A percentile compares a stretch with the other conserved stretches of the same genome.
Conservation (phyloP, 2,888 invertebrate genomes). For the Beris morrisii region DNA sequence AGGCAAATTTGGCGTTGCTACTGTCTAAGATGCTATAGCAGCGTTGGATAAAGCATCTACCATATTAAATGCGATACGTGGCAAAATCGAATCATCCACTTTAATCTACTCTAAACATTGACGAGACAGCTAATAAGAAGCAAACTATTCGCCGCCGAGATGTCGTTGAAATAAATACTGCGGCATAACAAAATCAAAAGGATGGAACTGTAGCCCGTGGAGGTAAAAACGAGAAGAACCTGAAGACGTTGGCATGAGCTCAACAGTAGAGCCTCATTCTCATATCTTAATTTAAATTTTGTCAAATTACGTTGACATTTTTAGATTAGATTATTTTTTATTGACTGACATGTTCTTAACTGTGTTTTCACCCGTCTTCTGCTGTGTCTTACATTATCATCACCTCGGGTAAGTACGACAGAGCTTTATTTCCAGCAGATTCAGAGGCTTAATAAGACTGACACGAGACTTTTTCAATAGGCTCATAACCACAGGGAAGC, state of each 20-base stretch:
- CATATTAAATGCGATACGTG: too few relatives aligned
- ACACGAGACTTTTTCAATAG: constrained; percentile 18
- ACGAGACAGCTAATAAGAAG: too few relatives aligned
- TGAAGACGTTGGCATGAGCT: background rate
- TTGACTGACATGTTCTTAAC: constrained; percentile 37
- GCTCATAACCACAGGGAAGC: constrained; percentile 11
- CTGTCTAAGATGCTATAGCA: too few relatives aligned
- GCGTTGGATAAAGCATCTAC: too few relatives aligned
- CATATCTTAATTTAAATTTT: constrained; percentile 51
- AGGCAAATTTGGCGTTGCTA: too few relatives aligned
- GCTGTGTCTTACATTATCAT: constrained; percentile 18
- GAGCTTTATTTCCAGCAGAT: background rate
- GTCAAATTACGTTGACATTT: constrained; percentile 50
- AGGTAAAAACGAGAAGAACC: background rate
- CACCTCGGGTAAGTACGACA: constrained; percentile 1
- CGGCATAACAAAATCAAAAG: background rate
- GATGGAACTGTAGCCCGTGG: background rate
- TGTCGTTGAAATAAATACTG: background rate
- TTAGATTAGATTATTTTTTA: constrained; percentile 47
- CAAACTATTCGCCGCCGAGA: background rate
- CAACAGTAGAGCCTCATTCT: constrained; percentile 35
- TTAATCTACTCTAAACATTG: too few relatives aligned
- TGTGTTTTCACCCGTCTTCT: constrained; percentile 5
- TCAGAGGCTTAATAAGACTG: constrained; percentile 12
- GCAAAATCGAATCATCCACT: too few relatives aligned